Conservation (phyloP, 2,113 vertebrate genomes). For the Megalops atlanticus region DNA sequence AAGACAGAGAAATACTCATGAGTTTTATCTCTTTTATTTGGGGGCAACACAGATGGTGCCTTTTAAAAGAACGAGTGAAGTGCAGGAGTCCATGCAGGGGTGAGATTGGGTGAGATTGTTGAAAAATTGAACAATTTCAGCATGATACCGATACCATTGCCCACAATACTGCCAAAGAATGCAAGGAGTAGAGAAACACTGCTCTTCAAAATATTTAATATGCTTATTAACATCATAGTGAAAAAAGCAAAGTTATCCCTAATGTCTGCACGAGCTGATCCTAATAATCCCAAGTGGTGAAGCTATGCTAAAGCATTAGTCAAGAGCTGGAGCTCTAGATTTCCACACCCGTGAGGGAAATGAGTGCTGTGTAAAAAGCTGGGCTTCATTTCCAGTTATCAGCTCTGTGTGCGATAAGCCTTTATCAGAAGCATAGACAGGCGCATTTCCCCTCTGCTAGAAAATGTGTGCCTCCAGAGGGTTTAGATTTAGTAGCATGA, state of each 20-base stretch:
- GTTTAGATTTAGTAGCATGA: background rate
- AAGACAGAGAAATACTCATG: background rate
- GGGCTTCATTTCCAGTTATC: constrained; percentile 6
- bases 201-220: background rate
- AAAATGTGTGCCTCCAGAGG: background rate
- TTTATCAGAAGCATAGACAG: background rate
- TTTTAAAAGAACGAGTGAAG: background rate
- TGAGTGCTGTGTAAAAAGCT: background rate
- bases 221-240: background rate
- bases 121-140: background rate
- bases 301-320: background rate
- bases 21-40: background rate
- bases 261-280: background rate
- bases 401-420: background rate
- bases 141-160: background rate
- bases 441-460: background rate
- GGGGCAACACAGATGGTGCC: background rate
- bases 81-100: background rate
- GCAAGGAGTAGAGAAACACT: background rate
- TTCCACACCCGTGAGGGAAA: background rate
- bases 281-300: background rate
- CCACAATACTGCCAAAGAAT: background rate
- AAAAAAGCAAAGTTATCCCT: background rate
- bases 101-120: background rate
- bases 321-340: background rate